phyloP scores from a whole-genome alignment of 2,888 invertebrate species.

The Cataglyphis altisquamis region DNA sequence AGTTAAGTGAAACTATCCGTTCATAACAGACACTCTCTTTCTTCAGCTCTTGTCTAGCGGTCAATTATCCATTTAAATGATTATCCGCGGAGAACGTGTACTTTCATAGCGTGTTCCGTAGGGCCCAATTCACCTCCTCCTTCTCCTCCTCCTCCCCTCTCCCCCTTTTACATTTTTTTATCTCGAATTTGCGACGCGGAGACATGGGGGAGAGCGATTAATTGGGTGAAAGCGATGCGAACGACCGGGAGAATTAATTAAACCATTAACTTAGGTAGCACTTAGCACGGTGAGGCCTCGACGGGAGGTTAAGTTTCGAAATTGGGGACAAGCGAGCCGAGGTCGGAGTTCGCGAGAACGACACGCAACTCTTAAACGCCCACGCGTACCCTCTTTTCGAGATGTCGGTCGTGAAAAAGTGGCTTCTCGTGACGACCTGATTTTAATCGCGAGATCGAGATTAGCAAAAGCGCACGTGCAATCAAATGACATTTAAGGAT shows the following conservation, averaged over 20 bases:
- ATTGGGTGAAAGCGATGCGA: slow-evolving; percentile 81
- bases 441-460: background rate
- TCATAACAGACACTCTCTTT: background rate
- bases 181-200: slow-evolving; percentile 67
- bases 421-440: background rate
- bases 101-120: background rate
- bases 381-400: slow-evolving; percentile 52
- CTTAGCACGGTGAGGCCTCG: slow-evolving; percentile 71
- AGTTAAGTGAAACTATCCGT: slow-evolving; percentile 21
- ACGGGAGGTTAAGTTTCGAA: slow-evolving; percentile 81
- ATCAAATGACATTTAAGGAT: background rate
- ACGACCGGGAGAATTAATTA: slow-evolving; percentile 81
- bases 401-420: background rate
- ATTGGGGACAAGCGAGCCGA: slow-evolving; percentile 80
- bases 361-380: slow-evolving; percentile 69
- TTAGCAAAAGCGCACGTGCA: background rate
- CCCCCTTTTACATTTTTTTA: slow-evolving; percentile 47
- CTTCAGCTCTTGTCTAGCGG: slow-evolving; percentile 3
- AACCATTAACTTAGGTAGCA: slow-evolving; percentile 81
- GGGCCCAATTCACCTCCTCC: slow-evolving; percentile 28
- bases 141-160: background rate
- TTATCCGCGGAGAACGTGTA: slow-evolving; percentile 25
- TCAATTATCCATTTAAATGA: slow-evolving; percentile 45
- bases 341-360: slow-evolving; percentile 79
- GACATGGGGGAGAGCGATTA: slow-evolving; percentile 58